Evolutionary conservation across 2,113 vertebrate genomes (phyloP).

Genomic region (Amphiprion ocellaris): DNA sequence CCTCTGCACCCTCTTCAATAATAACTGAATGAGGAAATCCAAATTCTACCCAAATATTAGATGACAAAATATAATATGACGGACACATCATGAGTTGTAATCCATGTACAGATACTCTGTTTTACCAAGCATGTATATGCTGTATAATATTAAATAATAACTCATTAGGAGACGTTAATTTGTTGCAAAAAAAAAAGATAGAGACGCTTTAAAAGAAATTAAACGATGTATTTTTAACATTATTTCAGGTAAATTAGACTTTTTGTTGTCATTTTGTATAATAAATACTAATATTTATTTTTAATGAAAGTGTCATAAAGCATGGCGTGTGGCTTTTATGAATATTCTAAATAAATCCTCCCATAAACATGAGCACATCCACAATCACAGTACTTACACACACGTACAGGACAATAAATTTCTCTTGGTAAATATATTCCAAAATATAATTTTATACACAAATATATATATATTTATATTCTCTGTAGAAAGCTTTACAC

Average conservation of each 20-base stretch:
- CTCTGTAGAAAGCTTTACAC: slow-evolving; percentile 81
- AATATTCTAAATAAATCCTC: slow-evolving; percentile 19
- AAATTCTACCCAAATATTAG: neutral
- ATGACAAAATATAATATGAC: slow-evolving; percentile 7
- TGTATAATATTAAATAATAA: neutral
- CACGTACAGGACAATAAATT: slow-evolving; percentile 71
- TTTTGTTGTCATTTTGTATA: neutral
- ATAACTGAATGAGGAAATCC: neutral
- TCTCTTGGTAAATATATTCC: slow-evolving; percentile 81
- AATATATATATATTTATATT: slow-evolving; percentile 82
- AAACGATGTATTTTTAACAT: no score
- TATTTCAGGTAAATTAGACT: no score
- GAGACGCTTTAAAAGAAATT: no score
- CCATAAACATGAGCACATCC: slow-evolving; percentile 50
- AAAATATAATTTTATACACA: slow-evolving; percentile 86
- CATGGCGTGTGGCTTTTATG: neutral
- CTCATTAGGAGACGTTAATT: slow-evolving; percentile 25
- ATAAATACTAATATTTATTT: slow-evolving; percentile 5
- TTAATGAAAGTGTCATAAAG: slow-evolving; percentile 31
- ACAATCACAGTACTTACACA: slow-evolving; percentile 82
- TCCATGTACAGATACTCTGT: neutral
- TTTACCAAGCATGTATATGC: no score
- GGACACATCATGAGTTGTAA: neutral
- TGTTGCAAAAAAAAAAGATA: neutral
- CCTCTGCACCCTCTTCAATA: neutral